These are phyloP conservation scores for Accipiter cooperii DNA, from an alignment of 2,113 vertebrate species.

Conservation along the genomic window DNA sequence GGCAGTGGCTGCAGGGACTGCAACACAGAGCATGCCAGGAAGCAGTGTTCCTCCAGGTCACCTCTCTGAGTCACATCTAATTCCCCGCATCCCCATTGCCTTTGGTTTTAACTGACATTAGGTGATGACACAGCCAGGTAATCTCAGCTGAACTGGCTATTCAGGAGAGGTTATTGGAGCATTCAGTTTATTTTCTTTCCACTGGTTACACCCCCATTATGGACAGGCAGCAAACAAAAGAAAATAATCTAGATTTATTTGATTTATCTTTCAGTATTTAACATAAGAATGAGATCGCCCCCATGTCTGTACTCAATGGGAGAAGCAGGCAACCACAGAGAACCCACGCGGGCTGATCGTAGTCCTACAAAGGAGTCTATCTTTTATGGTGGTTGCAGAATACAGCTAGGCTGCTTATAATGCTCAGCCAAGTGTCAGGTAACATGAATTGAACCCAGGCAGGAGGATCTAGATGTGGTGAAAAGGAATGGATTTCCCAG, in stretches of 20 bases:
- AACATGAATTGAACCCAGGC: neutral
- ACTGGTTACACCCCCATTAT: neutral
- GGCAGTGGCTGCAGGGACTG: neutral
- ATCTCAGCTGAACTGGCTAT: neutral
- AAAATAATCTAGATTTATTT: neutral
- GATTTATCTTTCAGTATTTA: neutral
- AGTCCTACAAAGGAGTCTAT: neutral
- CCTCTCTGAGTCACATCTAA: neutral
- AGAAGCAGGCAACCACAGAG: neutral
- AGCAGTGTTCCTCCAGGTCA: neutral
- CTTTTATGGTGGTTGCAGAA: neutral
- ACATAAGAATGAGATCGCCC: neutral
- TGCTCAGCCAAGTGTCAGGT: neutral
- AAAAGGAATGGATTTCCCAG: neutral
- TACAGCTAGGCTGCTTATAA: neutral
- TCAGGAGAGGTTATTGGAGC: neutral
- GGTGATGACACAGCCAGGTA: neutral
- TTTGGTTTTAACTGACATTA: neutral
- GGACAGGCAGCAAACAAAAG: neutral
- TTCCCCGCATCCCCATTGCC: neutral
- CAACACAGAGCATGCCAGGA: neutral
- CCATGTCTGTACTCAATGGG: neutral
- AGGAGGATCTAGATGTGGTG: neutral
- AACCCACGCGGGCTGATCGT: accelerated
- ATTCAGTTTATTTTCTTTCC: neutral